Percentiles rank a stretch among this genome's conserved stretches.
phyloP scores from a whole-genome alignment of 2,888 invertebrate genomes.

The Phytoseiulus persimilis region DNA sequence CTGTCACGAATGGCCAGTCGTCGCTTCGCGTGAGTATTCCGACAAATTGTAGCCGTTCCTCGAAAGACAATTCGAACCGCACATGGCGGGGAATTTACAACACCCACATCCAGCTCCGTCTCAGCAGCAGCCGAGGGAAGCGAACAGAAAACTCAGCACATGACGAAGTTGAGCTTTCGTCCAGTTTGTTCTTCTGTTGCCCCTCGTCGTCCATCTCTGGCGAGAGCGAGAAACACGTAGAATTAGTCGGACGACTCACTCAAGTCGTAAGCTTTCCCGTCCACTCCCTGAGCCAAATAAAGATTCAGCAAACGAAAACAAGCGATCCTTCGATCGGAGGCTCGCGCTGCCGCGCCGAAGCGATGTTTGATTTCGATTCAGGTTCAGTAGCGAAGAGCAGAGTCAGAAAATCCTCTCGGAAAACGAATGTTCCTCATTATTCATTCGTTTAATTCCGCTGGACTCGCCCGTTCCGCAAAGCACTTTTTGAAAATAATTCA shows the following conservation, averaged over 20 bases:
- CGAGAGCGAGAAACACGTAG: not conserved
- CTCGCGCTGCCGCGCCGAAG: not conserved
- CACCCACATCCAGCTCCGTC: not conserved
- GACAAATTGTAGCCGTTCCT: not conserved
- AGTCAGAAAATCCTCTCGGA: not conserved
- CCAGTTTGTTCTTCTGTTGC: not conserved
- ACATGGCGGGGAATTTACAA: not conserved
- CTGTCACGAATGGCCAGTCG: not conserved
- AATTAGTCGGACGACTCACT: not conserved
- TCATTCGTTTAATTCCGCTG: not conserved
- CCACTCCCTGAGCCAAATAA: not conserved
- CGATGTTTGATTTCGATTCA: not conserved
- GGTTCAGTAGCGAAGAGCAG: not conserved
- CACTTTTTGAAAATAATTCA: constrained; percentile 5
- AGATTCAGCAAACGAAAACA: not conserved
- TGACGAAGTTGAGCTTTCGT: not conserved
- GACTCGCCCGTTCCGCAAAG: not conserved
- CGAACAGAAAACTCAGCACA: not conserved
- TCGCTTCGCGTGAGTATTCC: not conserved
- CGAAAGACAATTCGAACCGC: not conserved
- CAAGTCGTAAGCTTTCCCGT: not conserved
- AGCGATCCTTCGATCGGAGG: not conserved
- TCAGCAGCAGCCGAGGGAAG: not conserved
- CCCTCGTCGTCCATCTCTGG: not conserved
- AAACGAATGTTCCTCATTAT: not conserved